Evolutionary conservation across 2,797 vertebrate species (phyloP).

Genomic region (Etheostoma perlongum): DNA sequence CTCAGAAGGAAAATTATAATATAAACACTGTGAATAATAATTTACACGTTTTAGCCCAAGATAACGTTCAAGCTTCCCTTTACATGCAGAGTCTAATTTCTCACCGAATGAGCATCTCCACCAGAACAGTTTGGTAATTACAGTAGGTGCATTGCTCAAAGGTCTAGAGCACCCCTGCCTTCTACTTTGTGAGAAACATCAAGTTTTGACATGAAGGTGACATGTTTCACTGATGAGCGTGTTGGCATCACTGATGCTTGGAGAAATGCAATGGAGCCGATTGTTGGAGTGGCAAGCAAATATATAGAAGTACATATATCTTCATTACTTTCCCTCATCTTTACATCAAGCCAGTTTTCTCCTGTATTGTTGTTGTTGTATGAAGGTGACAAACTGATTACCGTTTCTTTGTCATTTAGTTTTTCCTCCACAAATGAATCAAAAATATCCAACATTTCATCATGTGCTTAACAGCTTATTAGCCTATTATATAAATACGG

Average conservation of each 20-base stretch:
- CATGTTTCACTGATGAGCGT: slow-evolving; percentile 16
- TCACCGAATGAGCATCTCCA: too few relatives aligned
- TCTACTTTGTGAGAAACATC: slow-evolving; percentile 19
- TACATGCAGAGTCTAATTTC: too few relatives aligned
- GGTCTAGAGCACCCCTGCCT: slow-evolving; percentile 4
- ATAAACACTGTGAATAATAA: too few relatives aligned
- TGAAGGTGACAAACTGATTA: slow-evolving; percentile 15
- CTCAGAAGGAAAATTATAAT: too few relatives aligned
- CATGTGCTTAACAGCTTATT: background rate
- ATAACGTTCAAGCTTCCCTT: too few relatives aligned
- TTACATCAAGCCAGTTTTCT: slow-evolving; percentile 17
- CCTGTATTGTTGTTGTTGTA: background rate
- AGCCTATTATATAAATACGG: background rate
- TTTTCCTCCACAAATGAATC: background rate
- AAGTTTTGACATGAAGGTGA: slow-evolving; percentile 54
- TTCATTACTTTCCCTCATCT: slow-evolving; percentile 9
- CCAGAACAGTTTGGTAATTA: slow-evolving; percentile 1
- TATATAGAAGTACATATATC: background rate
- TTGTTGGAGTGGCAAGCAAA: slow-evolving; percentile 1
- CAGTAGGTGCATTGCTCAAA: slow-evolving; percentile 8
- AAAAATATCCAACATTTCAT: background rate
- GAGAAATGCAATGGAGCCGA: slow-evolving; percentile 23
- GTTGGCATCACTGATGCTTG: slow-evolving; percentile 19
- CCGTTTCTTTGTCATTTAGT: background rate
- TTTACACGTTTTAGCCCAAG: too few relatives aligned